phyloP scores from a whole-genome alignment of 2,113 vertebrate genomes.

The Seriola aureovittata region DNA sequence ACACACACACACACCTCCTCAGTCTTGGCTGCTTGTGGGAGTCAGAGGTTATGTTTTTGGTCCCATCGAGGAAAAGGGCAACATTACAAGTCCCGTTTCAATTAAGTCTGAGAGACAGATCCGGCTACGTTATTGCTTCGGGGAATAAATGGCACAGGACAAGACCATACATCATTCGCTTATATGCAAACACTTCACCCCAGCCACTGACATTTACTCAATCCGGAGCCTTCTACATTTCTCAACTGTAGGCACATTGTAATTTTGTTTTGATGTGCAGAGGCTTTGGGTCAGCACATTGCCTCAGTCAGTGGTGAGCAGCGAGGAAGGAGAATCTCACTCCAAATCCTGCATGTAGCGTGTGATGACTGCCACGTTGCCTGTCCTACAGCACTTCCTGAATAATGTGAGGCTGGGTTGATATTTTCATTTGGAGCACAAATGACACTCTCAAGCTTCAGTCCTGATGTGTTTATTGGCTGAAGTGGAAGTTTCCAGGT shows the following conservation, averaged over 20 bases:
- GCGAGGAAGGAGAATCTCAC: slow-evolving; percentile 66
- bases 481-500: slow-evolving; percentile 63
- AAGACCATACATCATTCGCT: slow-evolving; percentile 84
- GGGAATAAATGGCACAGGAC: slow-evolving; percentile 83
- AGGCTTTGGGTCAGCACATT: slow-evolving; percentile 77
- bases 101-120: slow-evolving; percentile 86
- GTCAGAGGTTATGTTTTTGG: slow-evolving; percentile 87
- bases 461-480: slow-evolving; percentile 74
- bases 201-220: slow-evolving; percentile 84
- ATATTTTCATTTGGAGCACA: slow-evolving; percentile 73
- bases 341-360: slow-evolving; percentile 61
- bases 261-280: slow-evolving; percentile 82
- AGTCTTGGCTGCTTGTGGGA: slow-evolving; percentile 80
- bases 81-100: slow-evolving; percentile 87
- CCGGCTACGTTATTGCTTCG: slow-evolving; percentile 84
- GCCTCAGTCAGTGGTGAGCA: slow-evolving; percentile 67
- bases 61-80: slow-evolving; percentile 79
- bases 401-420: slow-evolving; percentile 63
- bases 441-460: slow-evolving; percentile 65
- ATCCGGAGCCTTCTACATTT: slow-evolving; percentile 75
- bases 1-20: slow-evolving; percentile 75
- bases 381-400: slow-evolving; percentile 73
- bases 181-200: slow-evolving; percentile 86
- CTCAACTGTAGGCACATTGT: slow-evolving; percentile 79
- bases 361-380: slow-evolving; percentile 77